Conservation (phyloP, 2,797 vertebrate species). For the Pteronotus mesoamericanus region DNA sequence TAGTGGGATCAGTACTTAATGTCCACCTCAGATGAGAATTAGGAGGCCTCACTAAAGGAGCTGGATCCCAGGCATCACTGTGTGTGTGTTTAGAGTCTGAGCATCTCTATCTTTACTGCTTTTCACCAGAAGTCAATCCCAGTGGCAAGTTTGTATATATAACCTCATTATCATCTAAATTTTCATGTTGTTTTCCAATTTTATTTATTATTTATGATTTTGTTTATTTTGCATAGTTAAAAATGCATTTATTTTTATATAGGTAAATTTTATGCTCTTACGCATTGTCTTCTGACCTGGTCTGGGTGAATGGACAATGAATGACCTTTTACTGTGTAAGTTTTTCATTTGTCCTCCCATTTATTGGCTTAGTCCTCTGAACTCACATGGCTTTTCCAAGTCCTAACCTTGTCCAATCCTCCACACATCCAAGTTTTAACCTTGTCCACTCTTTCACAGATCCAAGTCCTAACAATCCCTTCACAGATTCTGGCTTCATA, state of each 20-base stretch:
- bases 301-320: no score
- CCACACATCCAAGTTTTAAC: no score
- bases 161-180: background rate
- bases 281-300: background rate
- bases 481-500: background rate
- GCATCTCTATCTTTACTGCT: background rate
- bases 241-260: background rate
- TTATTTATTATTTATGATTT: background rate
- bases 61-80: rapidly evolving
- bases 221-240: background rate
- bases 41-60: background rate
- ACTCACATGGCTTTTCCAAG: background rate
- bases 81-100: no score
- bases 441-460: background rate
- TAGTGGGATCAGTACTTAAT: background rate
- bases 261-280: background rate
- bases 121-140: background rate
- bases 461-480: background rate
- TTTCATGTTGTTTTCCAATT: background rate
- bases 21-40: background rate
- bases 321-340: background rate
- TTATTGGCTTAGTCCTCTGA: background rate
- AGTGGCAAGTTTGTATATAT: background rate
- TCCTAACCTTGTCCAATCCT: background rate
- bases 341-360: background rate